A percentile compares a stretch with the other conserved stretches of the same genome.
These are phyloP conservation scores for Cladorhizidae sp. DNA, from an alignment of 37 sponge, comb jelly and placozoan species.

Conservation along the genomic window DNA sequence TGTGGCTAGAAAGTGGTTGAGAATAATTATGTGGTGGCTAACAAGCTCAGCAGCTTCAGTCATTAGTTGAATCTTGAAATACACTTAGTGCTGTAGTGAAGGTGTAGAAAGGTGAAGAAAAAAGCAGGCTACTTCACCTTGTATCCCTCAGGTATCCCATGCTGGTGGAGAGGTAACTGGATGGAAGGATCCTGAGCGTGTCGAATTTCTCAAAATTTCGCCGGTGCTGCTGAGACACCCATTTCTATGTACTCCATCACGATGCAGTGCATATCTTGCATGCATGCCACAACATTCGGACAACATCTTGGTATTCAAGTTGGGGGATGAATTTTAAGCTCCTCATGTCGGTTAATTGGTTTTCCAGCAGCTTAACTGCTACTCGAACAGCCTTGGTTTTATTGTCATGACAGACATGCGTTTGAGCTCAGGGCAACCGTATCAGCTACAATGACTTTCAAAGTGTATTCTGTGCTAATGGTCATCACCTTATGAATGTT, in stretches of 20 bases:
- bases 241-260: constrained; percentile 77
- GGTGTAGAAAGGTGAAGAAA: too few relatives aligned
- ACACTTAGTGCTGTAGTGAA: too few relatives aligned
- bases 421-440: constrained; percentile 47
- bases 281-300: constrained; percentile 56
- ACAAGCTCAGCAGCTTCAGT: too few relatives aligned
- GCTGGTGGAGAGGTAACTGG: too few relatives aligned
- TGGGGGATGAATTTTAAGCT: constrained; percentile 62
- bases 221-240: constrained; percentile 77
- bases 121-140: too few relatives aligned
- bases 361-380: constrained; percentile 54
- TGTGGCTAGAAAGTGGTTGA: too few relatives aligned
- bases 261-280: constrained; percentile 17
- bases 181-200: too few relatives aligned
- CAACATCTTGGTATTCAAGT: constrained; percentile 44
- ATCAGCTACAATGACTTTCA: constrained; percentile 28
- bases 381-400: constrained; percentile 14
- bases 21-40: too few relatives aligned
- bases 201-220: too few relatives aligned
- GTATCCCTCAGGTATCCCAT: too few relatives aligned
- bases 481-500: constrained; percentile 2
- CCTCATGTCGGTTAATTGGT: constrained; percentile 10
- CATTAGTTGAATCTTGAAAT: too few relatives aligned
- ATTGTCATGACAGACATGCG: constrained; percentile 31
- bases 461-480: constrained; percentile 4